Evolutionary conservation across 2,888 invertebrate genomes (phyloP), one percentile per base, ranked within the genome.

Genomic region (Bellardia bayeri): DNA sequence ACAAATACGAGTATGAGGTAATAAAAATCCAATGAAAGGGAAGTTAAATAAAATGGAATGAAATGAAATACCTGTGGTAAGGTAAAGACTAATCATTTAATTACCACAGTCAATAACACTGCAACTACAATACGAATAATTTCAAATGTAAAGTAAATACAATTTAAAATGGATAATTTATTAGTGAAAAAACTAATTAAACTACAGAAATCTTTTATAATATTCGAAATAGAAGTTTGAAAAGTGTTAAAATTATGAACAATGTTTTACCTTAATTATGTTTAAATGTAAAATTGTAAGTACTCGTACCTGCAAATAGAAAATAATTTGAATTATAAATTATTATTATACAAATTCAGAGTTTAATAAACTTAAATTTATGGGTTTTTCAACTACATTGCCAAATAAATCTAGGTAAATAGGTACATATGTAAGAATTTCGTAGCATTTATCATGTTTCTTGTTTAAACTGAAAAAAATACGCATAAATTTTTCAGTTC

Each of bases 221-320:
- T 37, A 6, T 37, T 37, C 6, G 37, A 4, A 37, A 37, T 8
- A 8, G 7, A 23, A 56, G 9, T 23, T 3, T 8, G 9, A 33
- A 33, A 30, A 13, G 30, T 40, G 8, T 51, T 45, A 33, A 64
- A 56, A 4, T 37, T 56, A 16, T 9, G 3, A 16, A 30, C 45
- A 33, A 58, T 49, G 23, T 74, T 66, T 80, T 85, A 85, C 85
- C 85, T 85, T 75, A 63, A 80, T 63, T 80, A 37, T 69, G 6
- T 7, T 51, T 54, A 56, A 69, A 37, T 75, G 33, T 68, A 42
- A 3, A 40, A 16, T n/a, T 30, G n/a, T 51, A 40, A 79, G 30
- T 40, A 49, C 13, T 68, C 64, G 74, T 85, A 85, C 85, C 85
- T 85, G 80, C 3, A 85, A 85, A 63, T 3, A 66, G 9, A 76